Base-by-base conservation (phyloP, 2,113 vertebrate genomes). In the Ceuthmochares aereus region DNA sequence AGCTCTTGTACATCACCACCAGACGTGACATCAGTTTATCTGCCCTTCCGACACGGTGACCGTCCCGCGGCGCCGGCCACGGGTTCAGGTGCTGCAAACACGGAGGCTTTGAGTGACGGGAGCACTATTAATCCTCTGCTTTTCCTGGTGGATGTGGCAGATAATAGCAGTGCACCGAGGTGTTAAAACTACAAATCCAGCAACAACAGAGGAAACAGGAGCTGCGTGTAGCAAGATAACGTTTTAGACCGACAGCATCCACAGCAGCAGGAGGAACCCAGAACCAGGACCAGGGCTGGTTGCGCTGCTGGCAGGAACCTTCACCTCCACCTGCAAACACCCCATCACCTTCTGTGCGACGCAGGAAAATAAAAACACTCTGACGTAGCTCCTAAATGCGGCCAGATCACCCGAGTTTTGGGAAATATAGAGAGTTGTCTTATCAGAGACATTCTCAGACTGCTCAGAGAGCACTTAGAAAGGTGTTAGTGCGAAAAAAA, bases 251-350 rank as follows among this genome's bases (percentile, higher is more conserved):
- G 3, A 4, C 13, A 23, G 6, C n/a, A 19, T 8, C 52, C 29
- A 16, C 8, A 7, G 58, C 37, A 14, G 54, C 37, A 7, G 59
- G 40, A 54, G 64, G 64, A 32, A 45, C 49, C 62, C 26, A 7
- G 3, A 4, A 34, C 7, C 47, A 10, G 56, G 47, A 67, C 6
- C 54, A 7, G 12, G 32, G 43, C 15, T 15, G 27, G 23, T n/a
- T 1, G 2, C 0, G 13, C 32, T 4, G 55, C 21, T 3, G 5
- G 42, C 20, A 45, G 56, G 36, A 52, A 3, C 25, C 23, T 30
- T n/a, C 63, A 40, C 67, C 37, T 47, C 47, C 2, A 2, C 29
- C 34, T 42, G 22, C 18, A 7, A 36, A 51, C 43, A 20, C 42
- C 3, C 58, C 21, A 2, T 58, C 51, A 9, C 22, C 40, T 16